Evolutionary conservation across 2,797 vertebrate genomes (phyloP).

Genomic region (Columba guinea): DNA sequence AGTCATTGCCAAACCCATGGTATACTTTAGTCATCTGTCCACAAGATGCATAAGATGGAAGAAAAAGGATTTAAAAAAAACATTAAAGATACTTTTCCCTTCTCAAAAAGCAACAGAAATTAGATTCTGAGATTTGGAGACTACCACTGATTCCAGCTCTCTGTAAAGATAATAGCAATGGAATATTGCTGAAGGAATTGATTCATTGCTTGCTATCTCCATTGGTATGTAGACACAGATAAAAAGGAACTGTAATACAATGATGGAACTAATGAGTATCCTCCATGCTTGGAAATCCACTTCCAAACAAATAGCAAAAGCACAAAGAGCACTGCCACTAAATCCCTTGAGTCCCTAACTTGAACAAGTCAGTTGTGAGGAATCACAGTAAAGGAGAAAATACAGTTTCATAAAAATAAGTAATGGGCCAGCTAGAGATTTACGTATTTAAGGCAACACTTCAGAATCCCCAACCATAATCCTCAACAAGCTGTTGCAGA

Average conservation of each 20-base stretch:
- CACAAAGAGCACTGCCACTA: background rate
- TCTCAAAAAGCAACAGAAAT: background rate
- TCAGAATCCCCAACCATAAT: background rate
- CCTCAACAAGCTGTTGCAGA: background rate
- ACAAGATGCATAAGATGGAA: background rate
- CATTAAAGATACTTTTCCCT: background rate
- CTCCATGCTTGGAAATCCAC: background rate
- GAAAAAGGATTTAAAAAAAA: background rate
- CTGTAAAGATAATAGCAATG: background rate
- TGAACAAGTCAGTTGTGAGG: background rate
- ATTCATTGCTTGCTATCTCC: background rate
- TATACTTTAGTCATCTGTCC: constrained; percentile 15
- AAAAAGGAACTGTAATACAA: background rate
- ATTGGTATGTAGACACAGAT: background rate
- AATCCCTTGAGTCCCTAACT: background rate
- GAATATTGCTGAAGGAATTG: background rate
- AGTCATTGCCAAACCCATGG: background rate
- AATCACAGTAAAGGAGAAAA: background rate
- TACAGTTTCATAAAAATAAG: background rate
- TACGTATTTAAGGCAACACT: background rate
- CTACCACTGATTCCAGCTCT: background rate
- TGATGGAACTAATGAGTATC: background rate
- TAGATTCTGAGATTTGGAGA: background rate
- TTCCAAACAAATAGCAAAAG: background rate
- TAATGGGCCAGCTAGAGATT: background rate